phyloP scores from a whole-genome alignment of 2,888 invertebrate genomes.

The Steinernema scapterisci region DNA sequence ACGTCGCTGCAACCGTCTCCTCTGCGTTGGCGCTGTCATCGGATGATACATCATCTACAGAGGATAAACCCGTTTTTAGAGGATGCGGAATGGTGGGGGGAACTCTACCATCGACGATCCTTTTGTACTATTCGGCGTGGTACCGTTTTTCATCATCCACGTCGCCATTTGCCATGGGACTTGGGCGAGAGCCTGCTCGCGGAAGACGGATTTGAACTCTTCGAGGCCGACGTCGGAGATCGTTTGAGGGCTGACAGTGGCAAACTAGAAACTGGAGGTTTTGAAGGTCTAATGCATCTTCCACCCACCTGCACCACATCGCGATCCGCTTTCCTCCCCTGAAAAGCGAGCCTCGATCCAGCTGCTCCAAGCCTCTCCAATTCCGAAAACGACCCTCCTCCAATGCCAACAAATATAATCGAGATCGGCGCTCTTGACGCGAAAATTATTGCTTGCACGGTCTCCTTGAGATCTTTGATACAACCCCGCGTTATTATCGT shows the following conservation, averaged over 20 bases:
- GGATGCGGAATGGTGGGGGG: no score
- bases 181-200: slow-evolving; percentile 41
- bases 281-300: no score
- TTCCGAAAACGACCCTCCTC: slow-evolving; percentile 55
- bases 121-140: slow-evolving; percentile 30
- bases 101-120: slow-evolving; percentile 8
- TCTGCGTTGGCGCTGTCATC: slow-evolving; percentile 15
- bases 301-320: slow-evolving; percentile 53
- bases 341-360: slow-evolving; percentile 55
- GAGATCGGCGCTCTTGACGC: slow-evolving; percentile 63
- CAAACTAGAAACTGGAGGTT: slow-evolving; percentile 32
- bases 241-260: background rate
- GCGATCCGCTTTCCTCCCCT: slow-evolving; percentile 56
- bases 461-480: slow-evolving; percentile 60
- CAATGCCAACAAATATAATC: slow-evolving; percentile 62
- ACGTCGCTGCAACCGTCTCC: slow-evolving; percentile 13
- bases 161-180: slow-evolving; percentile 46
- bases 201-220: slow-evolving; percentile 36
- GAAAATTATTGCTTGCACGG: slow-evolving; percentile 53
- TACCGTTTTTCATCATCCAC: slow-evolving; percentile 49
- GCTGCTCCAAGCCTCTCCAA: slow-evolving; percentile 55
- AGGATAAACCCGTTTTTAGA: background rate
- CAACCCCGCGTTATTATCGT: slow-evolving; percentile 58
- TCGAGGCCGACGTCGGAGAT: background rate
- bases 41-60: slow-evolving; percentile 24